These are phyloP conservation scores for Pelagia noctiluca DNA, from an alignment of 30 jellyfish, hydroid and myxozoan species.

Conservation along the genomic window DNA sequence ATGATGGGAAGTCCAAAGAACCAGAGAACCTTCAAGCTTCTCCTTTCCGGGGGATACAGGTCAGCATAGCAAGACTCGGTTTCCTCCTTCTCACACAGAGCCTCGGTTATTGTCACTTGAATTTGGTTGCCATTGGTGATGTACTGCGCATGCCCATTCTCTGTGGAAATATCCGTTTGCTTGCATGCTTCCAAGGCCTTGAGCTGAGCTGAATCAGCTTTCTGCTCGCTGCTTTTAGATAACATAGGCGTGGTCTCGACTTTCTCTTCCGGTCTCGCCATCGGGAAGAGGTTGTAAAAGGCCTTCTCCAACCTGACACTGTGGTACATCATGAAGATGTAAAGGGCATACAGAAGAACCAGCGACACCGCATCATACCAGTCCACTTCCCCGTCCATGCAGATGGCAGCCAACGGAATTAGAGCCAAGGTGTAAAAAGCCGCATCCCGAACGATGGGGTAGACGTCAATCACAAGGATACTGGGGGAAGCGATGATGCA, in stretches of 20 bases:
- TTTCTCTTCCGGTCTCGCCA: constrained; percentile 42
- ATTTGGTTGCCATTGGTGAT: constrained; percentile 50
- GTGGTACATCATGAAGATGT: constrained; percentile 79
- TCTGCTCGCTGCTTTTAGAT: constrained; percentile 19
- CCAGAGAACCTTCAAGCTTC: constrained; percentile 66
- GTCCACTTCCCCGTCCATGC: constrained; percentile 75
- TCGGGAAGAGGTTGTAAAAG: constrained; percentile 49
- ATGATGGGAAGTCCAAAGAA: constrained; percentile 79
- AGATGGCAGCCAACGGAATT: constrained; percentile 70
- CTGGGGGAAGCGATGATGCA: constrained; percentile 74
- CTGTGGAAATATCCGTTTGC: constrained; percentile 2
- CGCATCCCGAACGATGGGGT: constrained; percentile 84
- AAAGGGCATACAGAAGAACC: constrained; percentile 68
- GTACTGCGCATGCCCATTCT: constrained; percentile 47
- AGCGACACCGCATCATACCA: constrained; percentile 80
- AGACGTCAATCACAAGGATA: constrained; percentile 52
- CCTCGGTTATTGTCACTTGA: constrained; percentile 41
- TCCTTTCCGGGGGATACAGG: constrained; percentile 66
- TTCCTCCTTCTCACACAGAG: constrained; percentile 1
- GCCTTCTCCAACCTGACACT: constrained; percentile 57
- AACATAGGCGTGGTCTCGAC: constrained; percentile 66
- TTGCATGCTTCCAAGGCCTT: constrained; percentile 43
- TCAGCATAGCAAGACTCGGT: constrained; percentile 35
- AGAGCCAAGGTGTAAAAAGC: constrained; percentile 61
- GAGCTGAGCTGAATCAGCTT: constrained; percentile 21